Conservation (phyloP, 2,113 vertebrate genomes). For the Callorhinus ursinus region DNA sequence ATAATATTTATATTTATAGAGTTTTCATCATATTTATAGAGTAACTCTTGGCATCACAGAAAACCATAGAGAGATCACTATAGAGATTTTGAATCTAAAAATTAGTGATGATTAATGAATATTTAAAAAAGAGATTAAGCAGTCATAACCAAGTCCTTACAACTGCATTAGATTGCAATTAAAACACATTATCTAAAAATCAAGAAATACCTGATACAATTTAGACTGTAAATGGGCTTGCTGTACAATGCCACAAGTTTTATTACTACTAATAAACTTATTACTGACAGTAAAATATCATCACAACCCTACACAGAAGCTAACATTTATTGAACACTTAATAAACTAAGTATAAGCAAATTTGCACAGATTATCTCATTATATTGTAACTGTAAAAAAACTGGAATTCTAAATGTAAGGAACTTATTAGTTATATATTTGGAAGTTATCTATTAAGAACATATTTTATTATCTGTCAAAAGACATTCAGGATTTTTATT, state of each 20-base stretch:
- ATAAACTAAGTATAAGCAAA: neutral
- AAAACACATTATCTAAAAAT: conserved; percentile 39
- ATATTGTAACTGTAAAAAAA: neutral
- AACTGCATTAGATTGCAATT: conserved; percentile 14
- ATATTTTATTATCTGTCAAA: neutral
- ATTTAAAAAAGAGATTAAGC: neutral
- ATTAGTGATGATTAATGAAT: neutral
- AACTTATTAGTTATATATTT: neutral
- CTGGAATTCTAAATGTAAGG: neutral
- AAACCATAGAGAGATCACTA: neutral
- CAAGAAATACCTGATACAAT: neutral
- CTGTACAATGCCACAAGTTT: neutral
- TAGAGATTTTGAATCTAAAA: neutral
- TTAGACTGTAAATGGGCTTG: neutral
- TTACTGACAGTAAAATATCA: neutral
- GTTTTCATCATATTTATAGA: neutral
- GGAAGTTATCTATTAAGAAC: neutral
- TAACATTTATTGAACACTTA: neutral
- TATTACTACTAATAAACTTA: neutral
- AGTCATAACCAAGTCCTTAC: conserved; percentile 17
- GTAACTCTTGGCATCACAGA: neutral
- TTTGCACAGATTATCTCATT: neutral
- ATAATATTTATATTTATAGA: neutral
- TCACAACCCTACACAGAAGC: neutral
- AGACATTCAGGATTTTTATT: neutral